Conservation (phyloP, 2,888 invertebrate genomes). For the Phlogophora meticulosa region DNA sequence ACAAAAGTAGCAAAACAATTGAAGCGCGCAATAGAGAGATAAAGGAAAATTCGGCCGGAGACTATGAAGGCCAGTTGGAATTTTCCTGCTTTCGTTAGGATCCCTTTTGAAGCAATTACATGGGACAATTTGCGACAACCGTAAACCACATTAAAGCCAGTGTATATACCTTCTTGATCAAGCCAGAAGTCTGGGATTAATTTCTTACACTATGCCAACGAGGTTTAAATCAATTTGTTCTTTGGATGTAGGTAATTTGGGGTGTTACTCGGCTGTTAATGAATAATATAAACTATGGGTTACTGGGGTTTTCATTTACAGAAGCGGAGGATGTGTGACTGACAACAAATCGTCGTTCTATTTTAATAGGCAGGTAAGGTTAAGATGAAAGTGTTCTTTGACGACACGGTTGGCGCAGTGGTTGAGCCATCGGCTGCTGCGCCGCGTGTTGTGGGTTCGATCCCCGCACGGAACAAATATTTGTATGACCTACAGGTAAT, state of each 20-base stretch:
- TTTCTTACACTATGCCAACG: conserved; percentile 35
- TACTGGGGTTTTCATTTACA: neutral
- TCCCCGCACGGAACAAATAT: too few relatives aligned
- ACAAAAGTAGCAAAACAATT: neutral
- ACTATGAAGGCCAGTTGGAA: conserved; percentile 57
- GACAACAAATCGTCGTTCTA: too few relatives aligned
- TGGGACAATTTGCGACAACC: conserved; percentile 63
- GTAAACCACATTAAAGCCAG: conserved; percentile 68
- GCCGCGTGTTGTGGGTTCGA: too few relatives aligned
- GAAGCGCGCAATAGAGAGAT: conserved; percentile 13
- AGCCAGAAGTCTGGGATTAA: conserved; percentile 47
- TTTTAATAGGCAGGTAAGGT: too few relatives aligned
- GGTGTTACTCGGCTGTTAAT: neutral
- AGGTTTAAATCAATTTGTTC: conserved; percentile 34
- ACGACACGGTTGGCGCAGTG: too few relatives aligned
- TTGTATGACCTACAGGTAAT: too few relatives aligned
- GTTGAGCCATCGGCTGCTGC: too few relatives aligned
- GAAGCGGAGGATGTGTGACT: too few relatives aligned
- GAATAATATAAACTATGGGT: neutral
- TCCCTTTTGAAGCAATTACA: conserved; percentile 68
- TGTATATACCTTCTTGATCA: conserved; percentile 48
- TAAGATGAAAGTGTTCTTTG: too few relatives aligned
- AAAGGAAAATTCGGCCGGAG: conserved; percentile 33
- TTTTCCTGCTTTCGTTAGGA: conserved; percentile 57
- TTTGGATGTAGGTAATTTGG: neutral